Conservation (phyloP, 2,888 invertebrate species). For the Amblyteles armatorius region DNA sequence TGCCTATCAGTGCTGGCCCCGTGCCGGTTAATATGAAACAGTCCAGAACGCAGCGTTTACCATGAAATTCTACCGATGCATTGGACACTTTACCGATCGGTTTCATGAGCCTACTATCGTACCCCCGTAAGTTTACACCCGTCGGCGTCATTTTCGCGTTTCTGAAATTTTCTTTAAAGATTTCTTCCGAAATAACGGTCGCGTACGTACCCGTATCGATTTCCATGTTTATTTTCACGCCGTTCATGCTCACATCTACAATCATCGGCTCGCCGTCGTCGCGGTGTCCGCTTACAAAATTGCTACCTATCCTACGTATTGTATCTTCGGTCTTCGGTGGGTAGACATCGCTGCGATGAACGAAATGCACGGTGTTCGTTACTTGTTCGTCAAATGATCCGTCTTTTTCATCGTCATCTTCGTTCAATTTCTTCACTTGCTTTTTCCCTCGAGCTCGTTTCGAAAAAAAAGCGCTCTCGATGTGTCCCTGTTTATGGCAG, state of each 20-base stretch:
- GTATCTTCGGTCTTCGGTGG: slow-evolving; percentile 19
- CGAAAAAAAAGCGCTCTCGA: slow-evolving; percentile 11
- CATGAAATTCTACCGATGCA: slow-evolving; percentile 43
- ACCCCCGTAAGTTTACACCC: slow-evolving; percentile 25
- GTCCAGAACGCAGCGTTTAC: slow-evolving; percentile 21
- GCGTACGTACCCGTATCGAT: slow-evolving; percentile 65
- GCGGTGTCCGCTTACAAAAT: not conserved
- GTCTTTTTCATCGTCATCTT: slow-evolving; percentile 20
- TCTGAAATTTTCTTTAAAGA: slow-evolving; percentile 32
- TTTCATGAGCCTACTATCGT: slow-evolving; percentile 28
- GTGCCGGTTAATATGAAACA: slow-evolving; percentile 58
- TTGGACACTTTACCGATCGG: slow-evolving; percentile 48
- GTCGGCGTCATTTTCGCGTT: slow-evolving; percentile 39
- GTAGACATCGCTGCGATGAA: slow-evolving; percentile 39
- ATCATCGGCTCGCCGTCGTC: slow-evolving; percentile 49
- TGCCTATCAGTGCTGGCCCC: slow-evolving; percentile 56
- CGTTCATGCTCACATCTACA: slow-evolving; percentile 44
- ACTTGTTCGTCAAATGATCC: not conserved
- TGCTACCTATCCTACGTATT: slow-evolving; percentile 16
- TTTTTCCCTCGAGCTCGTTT: slow-evolving; percentile 16
- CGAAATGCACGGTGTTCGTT: not conserved
- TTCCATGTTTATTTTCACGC: slow-evolving; percentile 49
- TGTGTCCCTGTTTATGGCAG: slow-evolving; percentile 7
- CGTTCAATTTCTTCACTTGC: slow-evolving; percentile 41
- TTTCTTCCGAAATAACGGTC: slow-evolving; percentile 55